Percentiles rank a stretch among this genome's conserved stretches.
phyloP scores from a whole-genome alignment of 2,113 vertebrate genomes.

The Otis tarda region DNA sequence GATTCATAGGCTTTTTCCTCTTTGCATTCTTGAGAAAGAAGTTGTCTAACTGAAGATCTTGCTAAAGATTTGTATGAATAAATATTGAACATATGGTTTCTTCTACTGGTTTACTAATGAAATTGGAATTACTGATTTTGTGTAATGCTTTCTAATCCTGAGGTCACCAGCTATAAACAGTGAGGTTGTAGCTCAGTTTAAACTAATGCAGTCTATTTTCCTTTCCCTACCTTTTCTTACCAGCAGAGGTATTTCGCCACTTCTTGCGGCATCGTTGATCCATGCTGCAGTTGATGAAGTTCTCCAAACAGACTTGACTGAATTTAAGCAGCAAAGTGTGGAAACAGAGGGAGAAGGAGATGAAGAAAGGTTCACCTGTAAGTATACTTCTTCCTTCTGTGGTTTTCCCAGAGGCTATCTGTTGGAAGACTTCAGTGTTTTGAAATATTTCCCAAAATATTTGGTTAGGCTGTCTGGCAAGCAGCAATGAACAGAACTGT shows the following conservation, averaged over 20 bases:
- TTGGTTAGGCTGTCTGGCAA: constrained; percentile 10
- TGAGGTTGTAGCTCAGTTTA: neutral
- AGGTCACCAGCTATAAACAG: neutral
- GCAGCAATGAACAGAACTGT: neutral
- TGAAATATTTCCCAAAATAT: constrained; percentile 1
- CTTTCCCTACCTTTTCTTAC: constrained; percentile 1
- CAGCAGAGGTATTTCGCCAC: constrained; percentile 74
- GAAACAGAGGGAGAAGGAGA: constrained; percentile 47
- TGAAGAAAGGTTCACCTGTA: constrained; percentile 65
- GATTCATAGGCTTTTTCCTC: constrained; percentile 14
- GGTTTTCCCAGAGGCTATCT: constrained; percentile 8
- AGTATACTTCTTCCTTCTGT: constrained; percentile 26
- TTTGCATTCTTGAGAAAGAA: neutral
- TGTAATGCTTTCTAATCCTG: neutral
- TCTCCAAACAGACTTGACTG: constrained; percentile 76
- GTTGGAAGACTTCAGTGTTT: neutral
- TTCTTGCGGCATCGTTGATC: constrained; percentile 75
- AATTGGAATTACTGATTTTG: neutral
- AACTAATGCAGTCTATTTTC: neutral
- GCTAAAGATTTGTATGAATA: constrained; percentile 6
- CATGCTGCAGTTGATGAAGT: constrained; percentile 75
- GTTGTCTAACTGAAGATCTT: constrained; percentile 9
- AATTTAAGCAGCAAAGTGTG: constrained; percentile 72
- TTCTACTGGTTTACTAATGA: constrained; percentile 8
- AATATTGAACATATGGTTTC: constrained; percentile 34